These are phyloP conservation scores for Micoletzkya japonica DNA, from an alignment of 2,888 invertebrate genomes.

Conservation along the genomic window DNA sequence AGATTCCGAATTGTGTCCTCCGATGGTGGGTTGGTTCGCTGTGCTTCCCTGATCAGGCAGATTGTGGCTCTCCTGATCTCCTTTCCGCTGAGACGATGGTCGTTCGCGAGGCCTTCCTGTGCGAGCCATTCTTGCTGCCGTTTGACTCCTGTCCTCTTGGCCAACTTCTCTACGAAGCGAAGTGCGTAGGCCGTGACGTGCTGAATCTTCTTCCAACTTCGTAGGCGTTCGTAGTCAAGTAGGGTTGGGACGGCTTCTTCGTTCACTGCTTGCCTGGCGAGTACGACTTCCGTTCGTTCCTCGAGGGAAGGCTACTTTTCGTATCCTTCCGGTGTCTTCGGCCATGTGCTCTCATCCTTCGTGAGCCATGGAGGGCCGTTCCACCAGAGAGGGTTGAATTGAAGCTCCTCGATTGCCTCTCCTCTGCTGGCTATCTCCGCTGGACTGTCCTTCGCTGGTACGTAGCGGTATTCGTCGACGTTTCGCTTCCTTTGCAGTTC, in stretches of 20 bases:
- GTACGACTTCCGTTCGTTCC: background rate
- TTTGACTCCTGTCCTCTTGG: background rate
- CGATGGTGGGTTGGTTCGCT: background rate
- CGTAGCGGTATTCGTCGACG: conserved; percentile 32
- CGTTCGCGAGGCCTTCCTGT: background rate
- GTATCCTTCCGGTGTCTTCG: background rate
- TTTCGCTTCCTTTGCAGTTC: background rate
- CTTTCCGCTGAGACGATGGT: background rate
- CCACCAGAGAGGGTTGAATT: background rate
- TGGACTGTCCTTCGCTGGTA: conserved; percentile 51
- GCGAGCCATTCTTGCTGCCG: no score
- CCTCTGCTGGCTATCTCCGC: conserved; percentile 57
- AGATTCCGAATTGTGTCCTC: background rate
- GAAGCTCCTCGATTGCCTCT: conserved; percentile 26
- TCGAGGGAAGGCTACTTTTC: background rate
- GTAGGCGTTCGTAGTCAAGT: no score
- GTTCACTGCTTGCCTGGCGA: background rate
- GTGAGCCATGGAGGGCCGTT: conserved; percentile 23
- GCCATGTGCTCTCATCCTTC: background rate
- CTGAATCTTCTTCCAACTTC: no score
- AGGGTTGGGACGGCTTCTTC: no score
- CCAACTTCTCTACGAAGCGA: background rate
- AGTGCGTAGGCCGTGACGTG: background rate
- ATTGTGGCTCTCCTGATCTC: background rate
- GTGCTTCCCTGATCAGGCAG: background rate